Percentiles rank a stretch among this genome's conserved stretches.
phyloP scores from a whole-genome alignment of 2,113 vertebrate genomes.

The Tautogolabrus adspersus region DNA sequence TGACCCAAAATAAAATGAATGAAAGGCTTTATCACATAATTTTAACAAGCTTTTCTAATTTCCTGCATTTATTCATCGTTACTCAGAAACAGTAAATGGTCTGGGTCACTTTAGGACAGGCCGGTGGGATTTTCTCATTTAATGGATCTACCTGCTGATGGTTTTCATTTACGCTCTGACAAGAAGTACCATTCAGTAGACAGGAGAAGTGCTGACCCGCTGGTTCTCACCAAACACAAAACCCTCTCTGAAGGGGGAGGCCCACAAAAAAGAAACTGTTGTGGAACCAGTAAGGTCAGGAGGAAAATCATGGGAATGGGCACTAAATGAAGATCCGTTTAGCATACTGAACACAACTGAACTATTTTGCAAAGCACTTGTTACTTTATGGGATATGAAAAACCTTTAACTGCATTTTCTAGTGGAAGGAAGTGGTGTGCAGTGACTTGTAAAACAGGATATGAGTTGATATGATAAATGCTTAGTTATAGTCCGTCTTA shows the following conservation, averaged over 20 bases:
- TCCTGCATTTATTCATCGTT: background rate
- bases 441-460: conserved; percentile 6
- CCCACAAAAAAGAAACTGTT: conserved; percentile 27
- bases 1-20: background rate
- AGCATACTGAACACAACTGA: background rate
- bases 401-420: background rate
- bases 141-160: conserved; percentile 11
- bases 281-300: background rate
- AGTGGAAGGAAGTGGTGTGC: conserved; percentile 7
- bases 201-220: conserved; percentile 44
- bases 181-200: conserved; percentile 29
- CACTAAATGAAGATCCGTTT: background rate
- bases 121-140: conserved; percentile 30
- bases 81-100: conserved; percentile 12
- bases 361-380: background rate
- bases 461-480: background rate
- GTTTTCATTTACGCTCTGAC: conserved; percentile 43
- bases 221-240: conserved; percentile 23
- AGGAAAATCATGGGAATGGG: conserved; percentile 9
- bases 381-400: background rate
- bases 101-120: background rate
- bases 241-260: conserved; percentile 9
- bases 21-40: background rate
- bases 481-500: background rate
- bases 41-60: background rate